Base-by-base conservation (phyloP, 1,140 invertebrate genomes). In the Hormaphis cornu region DNA sequence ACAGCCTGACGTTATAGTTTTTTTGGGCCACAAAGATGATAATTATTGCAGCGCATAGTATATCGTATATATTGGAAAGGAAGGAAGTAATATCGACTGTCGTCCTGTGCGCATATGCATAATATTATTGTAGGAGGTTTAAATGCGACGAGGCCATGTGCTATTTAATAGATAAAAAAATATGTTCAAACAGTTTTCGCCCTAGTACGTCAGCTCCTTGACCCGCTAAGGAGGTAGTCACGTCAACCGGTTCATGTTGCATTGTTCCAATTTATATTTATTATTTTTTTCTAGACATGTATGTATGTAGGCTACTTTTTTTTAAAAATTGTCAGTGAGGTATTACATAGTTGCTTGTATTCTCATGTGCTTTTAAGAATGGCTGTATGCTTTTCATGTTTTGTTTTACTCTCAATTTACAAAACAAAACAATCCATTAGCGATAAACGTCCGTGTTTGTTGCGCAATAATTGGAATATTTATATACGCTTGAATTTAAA, bases 11-110 rank as follows among this genome's bases (percentile, higher is more conserved):
- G n/a, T 24, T 42, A 66, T 48, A n/a, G 3, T 48, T 61, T 66
- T 24, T 14, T 33, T 22, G 9, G 20, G 7, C 61, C 5, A 14
- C 30, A 28, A 20, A 66, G 30, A 7, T 22, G 30, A 50, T 61
- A 28, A 46, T 26, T 61, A 12, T 46, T 8, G 42, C 18, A n/a
- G 50, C 6, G 8, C 33, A 33, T 48, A 50, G 20, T 24, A 2
- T 46, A 35, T 28, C 33, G 28, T 61, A 42, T 37, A 61, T 61
- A 42, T 44, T 66, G 61, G 61, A 66, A 66, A 66, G 61, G 44
- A 50, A 66, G 61, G 61, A 66, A 66, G 61, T 66, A 66, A 66
- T 66, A n/a, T n/a, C n/a, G n/a, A n/a, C n/a, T n/a, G n/a, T n/a
- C n/a, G n/a, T n/a, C n/a, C n/a, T n/a, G n/a, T 20, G 44, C 44